These are phyloP conservation scores for Sinocyclocheilus grahami DNA, from an alignment of 2,113 vertebrate species.

Conservation along the genomic window DNA sequence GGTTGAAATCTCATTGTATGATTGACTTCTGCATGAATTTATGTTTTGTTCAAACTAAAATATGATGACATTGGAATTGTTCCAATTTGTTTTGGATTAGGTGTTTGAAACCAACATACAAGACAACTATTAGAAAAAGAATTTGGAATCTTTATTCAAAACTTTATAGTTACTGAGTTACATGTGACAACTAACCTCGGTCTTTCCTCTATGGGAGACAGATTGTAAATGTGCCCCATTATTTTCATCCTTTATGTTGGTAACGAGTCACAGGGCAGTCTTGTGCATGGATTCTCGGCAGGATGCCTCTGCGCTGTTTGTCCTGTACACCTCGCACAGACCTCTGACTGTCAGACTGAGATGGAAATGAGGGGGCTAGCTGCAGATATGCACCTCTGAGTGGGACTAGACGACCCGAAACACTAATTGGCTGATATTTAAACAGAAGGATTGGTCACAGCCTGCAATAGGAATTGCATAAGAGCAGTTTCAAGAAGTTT, in stretches of 20 bases:
- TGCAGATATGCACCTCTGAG: conserved; percentile 41
- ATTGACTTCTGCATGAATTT: neutral
- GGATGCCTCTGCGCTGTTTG: conserved; percentile 45
- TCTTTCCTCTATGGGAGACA: neutral
- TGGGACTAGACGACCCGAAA: conserved; percentile 31
- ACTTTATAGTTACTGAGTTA: neutral
- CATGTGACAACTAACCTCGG: neutral
- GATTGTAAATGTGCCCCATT: conserved; percentile 38
- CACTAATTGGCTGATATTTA: conserved; percentile 32
- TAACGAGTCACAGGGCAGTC: conserved; percentile 14
- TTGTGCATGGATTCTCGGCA: conserved; percentile 40
- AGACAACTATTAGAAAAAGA: neutral
- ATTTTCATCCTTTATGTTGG: conserved; percentile 30
- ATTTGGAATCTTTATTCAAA: neutral
- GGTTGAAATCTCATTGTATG: neutral
- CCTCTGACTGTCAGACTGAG: conserved; percentile 36
- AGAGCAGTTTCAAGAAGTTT: conserved; percentile 1
- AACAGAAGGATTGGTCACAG: neutral
- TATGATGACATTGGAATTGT: neutral
- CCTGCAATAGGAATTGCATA: neutral
- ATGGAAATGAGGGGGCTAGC: conserved; percentile 52
- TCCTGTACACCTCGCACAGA: conserved; percentile 42
- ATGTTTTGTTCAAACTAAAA: neutral
- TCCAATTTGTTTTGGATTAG: too few species aligned
- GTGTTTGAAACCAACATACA: neutral